phyloP scores from a whole-genome alignment of 2,888 invertebrate species.

The Belgica antarctica region DNA sequence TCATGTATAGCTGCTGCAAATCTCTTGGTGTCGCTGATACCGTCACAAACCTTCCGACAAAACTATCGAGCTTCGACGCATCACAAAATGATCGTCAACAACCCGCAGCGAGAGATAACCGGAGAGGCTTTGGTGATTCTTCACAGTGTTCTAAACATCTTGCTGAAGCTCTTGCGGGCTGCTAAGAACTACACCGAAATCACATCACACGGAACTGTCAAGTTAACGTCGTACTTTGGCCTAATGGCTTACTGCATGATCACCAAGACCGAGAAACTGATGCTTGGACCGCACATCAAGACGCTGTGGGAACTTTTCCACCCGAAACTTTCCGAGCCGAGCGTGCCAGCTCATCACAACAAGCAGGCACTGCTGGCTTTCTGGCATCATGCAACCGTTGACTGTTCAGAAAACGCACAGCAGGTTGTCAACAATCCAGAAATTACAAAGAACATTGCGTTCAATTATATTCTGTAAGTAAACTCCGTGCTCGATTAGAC shows the following conservation, averaged over 20 bases:
- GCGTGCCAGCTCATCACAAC: slow-evolving; percentile 92
- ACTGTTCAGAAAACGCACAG: slow-evolving; percentile 90
- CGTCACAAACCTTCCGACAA: slow-evolving; percentile 85
- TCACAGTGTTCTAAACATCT: slow-evolving; percentile 70
- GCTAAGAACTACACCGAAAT: slow-evolving; percentile 85
- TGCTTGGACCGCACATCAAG: slow-evolving; percentile 90
- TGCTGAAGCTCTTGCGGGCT: slow-evolving; percentile 72
- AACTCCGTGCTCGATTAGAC: no score
- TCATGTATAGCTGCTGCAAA: slow-evolving; percentile 71
- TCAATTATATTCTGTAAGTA: slow-evolving; percentile 94
- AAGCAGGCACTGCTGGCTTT: slow-evolving; percentile 89
- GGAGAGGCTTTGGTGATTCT: slow-evolving; percentile 62
- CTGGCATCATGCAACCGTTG: slow-evolving; percentile 90
- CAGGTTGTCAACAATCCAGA: slow-evolving; percentile 82
- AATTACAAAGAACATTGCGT: slow-evolving; percentile 91
- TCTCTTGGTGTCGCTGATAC: slow-evolving; percentile 84
- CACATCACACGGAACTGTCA: slow-evolving; percentile 83
- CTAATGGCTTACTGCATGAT: slow-evolving; percentile 89
- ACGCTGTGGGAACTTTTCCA: slow-evolving; percentile 94
- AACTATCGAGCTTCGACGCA: slow-evolving; percentile 67
- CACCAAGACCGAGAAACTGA: slow-evolving; percentile 84
- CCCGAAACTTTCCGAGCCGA: slow-evolving; percentile 89
- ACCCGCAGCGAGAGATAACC: slow-evolving; percentile 55
- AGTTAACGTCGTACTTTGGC: slow-evolving; percentile 89
- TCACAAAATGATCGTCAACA: slow-evolving; percentile 52